Conservation (phyloP, 2,113 vertebrate species). For the Mormoops blainvillei region DNA sequence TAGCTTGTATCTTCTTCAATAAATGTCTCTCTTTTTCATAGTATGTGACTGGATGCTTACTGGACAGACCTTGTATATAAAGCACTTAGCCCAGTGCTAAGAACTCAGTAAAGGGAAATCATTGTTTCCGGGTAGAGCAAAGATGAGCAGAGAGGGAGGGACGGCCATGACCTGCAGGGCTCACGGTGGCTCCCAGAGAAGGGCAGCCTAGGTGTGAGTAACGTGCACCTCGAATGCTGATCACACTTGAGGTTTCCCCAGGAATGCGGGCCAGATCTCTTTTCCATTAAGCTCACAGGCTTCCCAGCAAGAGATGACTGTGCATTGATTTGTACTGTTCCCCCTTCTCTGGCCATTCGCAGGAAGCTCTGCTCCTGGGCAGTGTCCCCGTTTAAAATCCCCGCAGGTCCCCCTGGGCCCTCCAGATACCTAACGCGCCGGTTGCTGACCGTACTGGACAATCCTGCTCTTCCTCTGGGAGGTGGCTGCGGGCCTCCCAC, state of each 20-base stretch:
- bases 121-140: not conserved
- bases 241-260: not conserved
- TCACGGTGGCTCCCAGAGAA: not conserved
- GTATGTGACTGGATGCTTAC: too few relatives aligned
- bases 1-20: too few relatives aligned
- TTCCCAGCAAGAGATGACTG: not conserved
- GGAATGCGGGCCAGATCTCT: not conserved
- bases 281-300: not conserved
- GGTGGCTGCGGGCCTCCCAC: not conserved
- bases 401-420: not conserved
- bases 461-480: not conserved
- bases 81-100: not conserved
- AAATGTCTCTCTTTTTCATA: too few relatives aligned
- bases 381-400: not conserved
- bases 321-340: not conserved
- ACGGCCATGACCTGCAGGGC: not conserved
- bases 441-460: fast-evolving
- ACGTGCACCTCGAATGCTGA: not conserved
- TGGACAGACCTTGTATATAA: too few relatives aligned
- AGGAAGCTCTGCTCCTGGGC: not conserved
- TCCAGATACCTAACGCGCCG: fast-evolving
- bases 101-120: not conserved
- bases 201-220: not conserved
- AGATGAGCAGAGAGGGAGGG: not conserved
- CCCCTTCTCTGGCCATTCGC: not conserved